Evolutionary conservation across 2,888 invertebrate genomes (phyloP), one percentile per base, ranked within the genome.

Genomic region (Platycnemis pennipes): DNA sequence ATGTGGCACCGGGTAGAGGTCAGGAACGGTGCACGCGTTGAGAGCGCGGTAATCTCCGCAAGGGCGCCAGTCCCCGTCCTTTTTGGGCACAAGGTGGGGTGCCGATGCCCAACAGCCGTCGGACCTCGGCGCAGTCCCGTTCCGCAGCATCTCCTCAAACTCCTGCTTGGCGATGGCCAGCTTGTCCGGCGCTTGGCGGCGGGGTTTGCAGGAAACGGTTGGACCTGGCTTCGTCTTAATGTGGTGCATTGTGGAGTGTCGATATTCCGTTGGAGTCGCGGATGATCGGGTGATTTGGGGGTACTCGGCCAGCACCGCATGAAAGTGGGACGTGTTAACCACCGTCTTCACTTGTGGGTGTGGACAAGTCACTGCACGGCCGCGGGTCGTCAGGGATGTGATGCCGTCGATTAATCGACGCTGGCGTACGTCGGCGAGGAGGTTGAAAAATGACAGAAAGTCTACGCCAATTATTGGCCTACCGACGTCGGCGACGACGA

Each of bases 401-500:
- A 94, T 53, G 5, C 87, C 31, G 42, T 95, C 95, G 0, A 95
- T 69, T 0, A 96, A 49, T 0, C 95, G 94, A 7, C 95, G 91
- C 26, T 95, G 95, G 4, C 95, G 94, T 0, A 95, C 49, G 94
- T 96, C 96, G 2, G 96, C 95, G 1, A 96, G 94, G 0, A 96
- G 94, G n/a, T 95, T 95, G 94, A 95, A 96, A 94, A 95, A 95
- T 0, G 87, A 13, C 5, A 96, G 94, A 94, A 96, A 96, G 95
- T 96, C 96, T 0, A 95, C 96, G 4, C 96, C 96, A 42, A 96
- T 96, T 19, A 96, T 96, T 0, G 96, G 95, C 42, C 95, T 95
- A 0, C 95, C 94, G 0, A 96, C 95, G 86, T 96, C 96, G 0
- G 96, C 96, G 2, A 96, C 95, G 0, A 96, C 69, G 69, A 69